phyloP scores from a whole-genome alignment of 2,797 vertebrate genomes.

The Cuculus canorus region DNA sequence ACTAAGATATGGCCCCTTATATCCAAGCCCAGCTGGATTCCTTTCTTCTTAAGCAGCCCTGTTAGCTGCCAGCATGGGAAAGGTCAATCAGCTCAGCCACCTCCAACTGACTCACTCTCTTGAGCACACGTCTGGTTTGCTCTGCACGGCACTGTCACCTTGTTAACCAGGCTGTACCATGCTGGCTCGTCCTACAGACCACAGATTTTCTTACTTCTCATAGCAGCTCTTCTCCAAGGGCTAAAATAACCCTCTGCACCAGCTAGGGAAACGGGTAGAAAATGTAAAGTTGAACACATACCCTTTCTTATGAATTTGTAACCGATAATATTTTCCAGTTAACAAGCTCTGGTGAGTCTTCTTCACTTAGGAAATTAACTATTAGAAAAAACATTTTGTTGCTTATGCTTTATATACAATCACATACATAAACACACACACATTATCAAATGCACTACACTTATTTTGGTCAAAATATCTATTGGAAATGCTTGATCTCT shows the following conservation, averaged over 20 bases:
- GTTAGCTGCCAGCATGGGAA: rapidly evolving
- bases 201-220: neutral
- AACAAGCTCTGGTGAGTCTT: neutral
- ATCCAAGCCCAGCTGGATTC: neutral
- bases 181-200: neutral
- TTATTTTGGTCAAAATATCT: neutral
- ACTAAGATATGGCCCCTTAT: neutral
- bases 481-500: neutral
- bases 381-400: neutral
- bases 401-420: neutral
- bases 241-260: neutral
- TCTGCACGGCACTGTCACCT: rapidly evolving
- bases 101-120: neutral
- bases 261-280: neutral
- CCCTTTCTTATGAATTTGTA: neutral
- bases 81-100: neutral
- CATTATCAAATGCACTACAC: neutral
- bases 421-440: neutral
- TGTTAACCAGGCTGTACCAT: neutral
- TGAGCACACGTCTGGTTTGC: no score
- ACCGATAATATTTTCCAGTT: neutral
- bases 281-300: neutral
- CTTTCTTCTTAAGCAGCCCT: neutral
- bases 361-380: neutral
- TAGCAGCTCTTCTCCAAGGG: neutral